These are phyloP conservation scores for Scaptomyza caliginosa DNA, from an alignment of 2,888 invertebrate species.

Conservation along the genomic window DNA sequence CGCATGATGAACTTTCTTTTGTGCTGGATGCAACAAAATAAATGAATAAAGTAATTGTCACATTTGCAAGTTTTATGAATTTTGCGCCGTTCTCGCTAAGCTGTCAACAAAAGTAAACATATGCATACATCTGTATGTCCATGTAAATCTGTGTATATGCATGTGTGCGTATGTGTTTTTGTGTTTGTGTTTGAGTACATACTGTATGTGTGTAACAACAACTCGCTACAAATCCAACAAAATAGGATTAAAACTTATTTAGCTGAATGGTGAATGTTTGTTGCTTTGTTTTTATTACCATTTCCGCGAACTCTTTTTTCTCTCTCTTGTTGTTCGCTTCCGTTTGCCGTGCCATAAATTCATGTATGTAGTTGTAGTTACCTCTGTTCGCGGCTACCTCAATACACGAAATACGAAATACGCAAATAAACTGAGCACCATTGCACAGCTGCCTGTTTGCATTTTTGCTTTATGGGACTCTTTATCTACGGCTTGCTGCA, in stretches of 20 bases:
- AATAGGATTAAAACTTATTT: conserved; percentile 74
- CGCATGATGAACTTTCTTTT: background rate
- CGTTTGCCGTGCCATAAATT: conserved; percentile 52
- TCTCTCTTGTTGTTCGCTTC: conserved; percentile 22
- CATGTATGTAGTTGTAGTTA: conserved; percentile 45
- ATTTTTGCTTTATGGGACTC: conserved; percentile 62
- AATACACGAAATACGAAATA: conserved; percentile 55
- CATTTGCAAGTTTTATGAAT: background rate
- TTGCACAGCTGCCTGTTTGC: conserved; percentile 72
- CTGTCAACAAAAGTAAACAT: background rate
- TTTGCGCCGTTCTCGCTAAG: background rate
- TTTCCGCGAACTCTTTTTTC: conserved; percentile 7
- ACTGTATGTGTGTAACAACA: conserved; percentile 1
- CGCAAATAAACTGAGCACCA: conserved; percentile 65
- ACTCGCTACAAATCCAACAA: conserved; percentile 54
- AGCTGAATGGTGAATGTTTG: conserved; percentile 23
- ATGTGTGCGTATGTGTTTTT: conserved; percentile 9
- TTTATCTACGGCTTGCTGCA: conserved; percentile 60
- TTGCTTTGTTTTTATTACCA: conserved; percentile 10
- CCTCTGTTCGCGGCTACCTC: conserved; percentile 35
- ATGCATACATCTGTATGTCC: background rate
- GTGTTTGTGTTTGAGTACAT: too few species aligned
- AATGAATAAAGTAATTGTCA: background rate
- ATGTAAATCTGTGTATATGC: background rate
- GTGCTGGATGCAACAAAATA: background rate